These are phyloP conservation scores for Chironomus tentans DNA, from an alignment of 2,888 invertebrate genomes.

Conservation along the genomic window DNA sequence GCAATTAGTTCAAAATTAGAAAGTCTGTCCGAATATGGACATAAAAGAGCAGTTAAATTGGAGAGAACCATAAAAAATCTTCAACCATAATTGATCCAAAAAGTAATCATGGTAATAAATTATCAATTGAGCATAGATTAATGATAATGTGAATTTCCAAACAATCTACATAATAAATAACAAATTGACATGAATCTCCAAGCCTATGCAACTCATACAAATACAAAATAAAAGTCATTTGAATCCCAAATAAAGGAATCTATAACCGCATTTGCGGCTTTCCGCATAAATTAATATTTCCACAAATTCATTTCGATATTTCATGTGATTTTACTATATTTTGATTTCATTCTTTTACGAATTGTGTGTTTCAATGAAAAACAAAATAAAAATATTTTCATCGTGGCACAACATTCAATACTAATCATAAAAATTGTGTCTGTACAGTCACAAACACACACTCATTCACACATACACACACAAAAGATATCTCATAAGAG, in stretches of 20 bases:
- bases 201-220: not conserved
- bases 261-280: not conserved
- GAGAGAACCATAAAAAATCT: too few relatives aligned
- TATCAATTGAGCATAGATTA: too few relatives aligned
- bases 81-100: too few relatives aligned
- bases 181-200: too few relatives aligned
- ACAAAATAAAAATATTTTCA: not conserved
- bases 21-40: too few relatives aligned
- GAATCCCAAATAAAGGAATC: constrained; percentile 4
- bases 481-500: not conserved
- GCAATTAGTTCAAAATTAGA: too few relatives aligned
- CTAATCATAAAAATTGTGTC: not conserved
- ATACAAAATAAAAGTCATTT: not conserved
- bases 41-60: too few relatives aligned
- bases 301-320: not conserved
- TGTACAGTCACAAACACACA: not conserved
- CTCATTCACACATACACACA: constrained; percentile 9
- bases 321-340: not conserved
- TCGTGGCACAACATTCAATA: not conserved
- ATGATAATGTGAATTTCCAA: too few relatives aligned
- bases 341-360: not conserved
- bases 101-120: too few relatives aligned
- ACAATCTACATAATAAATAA: too few relatives aligned
- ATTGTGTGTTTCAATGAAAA: not conserved
- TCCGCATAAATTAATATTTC: constrained; percentile 8